phyloP scores from a whole-genome alignment of 1,140 invertebrate genomes.

The Nephila pilipes region DNA sequence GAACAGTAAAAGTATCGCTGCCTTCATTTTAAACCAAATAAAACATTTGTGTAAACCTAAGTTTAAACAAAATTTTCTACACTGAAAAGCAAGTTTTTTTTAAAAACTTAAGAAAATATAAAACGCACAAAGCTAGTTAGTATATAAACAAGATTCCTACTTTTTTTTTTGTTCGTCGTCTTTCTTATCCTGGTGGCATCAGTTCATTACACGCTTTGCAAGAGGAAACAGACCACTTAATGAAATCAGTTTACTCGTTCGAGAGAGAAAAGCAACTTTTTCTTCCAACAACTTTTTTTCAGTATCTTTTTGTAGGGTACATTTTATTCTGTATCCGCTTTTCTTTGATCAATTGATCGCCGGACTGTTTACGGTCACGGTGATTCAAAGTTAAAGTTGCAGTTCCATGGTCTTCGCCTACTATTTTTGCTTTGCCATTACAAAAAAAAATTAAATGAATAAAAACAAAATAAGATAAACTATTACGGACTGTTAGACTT shows the following conservation, averaged over 20 bases:
- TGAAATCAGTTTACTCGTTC: slow-evolving; percentile 68
- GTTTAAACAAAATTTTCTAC: slow-evolving; percentile 13
- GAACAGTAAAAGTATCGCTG: neutral
- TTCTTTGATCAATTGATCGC: slow-evolving; percentile 74
- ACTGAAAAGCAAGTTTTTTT: neutral
- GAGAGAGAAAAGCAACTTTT: slow-evolving; percentile 1
- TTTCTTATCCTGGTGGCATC: slow-evolving; percentile 46
- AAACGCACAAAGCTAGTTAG: slow-evolving; percentile 18
- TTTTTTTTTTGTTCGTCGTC: neutral
- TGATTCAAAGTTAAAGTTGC: slow-evolving; percentile 63
- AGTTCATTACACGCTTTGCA: slow-evolving; percentile 69
- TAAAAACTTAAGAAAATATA: neutral
- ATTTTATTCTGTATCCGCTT: slow-evolving; percentile 53
- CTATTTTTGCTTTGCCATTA: neutral
- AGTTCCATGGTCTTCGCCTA: slow-evolving; percentile 49
- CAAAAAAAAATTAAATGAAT: slow-evolving; percentile 13
- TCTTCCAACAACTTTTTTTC: slow-evolving; percentile 32
- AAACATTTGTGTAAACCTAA: neutral
- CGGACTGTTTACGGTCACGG: slow-evolving; percentile 62
- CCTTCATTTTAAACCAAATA: neutral
- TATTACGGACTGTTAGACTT: slow-evolving; percentile 3
- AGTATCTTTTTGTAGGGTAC: neutral
- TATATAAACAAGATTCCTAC: slow-evolving; percentile 24
- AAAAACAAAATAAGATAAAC: neutral
- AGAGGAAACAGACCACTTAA: slow-evolving; percentile 64